Conservation (phyloP, 2,797 vertebrate genomes). For the Bryconaethiops microstoma region DNA sequence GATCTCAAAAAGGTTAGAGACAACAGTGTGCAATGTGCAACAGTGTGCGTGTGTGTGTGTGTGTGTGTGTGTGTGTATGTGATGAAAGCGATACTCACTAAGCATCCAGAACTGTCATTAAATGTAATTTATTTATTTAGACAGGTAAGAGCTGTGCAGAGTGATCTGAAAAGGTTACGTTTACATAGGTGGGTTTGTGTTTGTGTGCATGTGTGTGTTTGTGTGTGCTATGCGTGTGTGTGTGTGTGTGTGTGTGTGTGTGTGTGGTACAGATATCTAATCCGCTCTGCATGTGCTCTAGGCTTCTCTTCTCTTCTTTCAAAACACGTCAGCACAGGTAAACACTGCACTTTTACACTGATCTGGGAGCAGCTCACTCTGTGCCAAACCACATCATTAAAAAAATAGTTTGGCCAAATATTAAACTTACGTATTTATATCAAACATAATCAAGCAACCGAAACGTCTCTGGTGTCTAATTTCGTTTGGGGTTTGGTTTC, state of each 20-base stretch:
- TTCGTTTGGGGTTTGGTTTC: no score
- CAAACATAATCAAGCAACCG: neutral
- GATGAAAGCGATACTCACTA: no score
- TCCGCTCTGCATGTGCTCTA: slow-evolving; percentile 33
- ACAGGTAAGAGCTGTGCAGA: no score
- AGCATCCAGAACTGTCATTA: no score
- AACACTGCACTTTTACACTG: neutral
- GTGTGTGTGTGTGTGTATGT: no score
- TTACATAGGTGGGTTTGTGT: neutral
- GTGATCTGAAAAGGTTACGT: no score
- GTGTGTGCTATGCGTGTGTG: slow-evolving; percentile 30
- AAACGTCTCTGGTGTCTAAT: no score
- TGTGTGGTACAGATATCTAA: slow-evolving; percentile 47
- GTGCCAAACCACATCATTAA: neutral
- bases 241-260: slow-evolving; percentile 6
- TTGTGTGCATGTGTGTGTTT: slow-evolving; percentile 38
- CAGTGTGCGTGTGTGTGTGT: no score
- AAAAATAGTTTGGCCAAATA: neutral
- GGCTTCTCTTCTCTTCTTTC: slow-evolving; percentile 22
- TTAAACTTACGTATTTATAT: neutral
- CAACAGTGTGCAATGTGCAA: no score
- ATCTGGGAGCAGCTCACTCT: neutral
- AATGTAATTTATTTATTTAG: no score
- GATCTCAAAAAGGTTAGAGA: no score
- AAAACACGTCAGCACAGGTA: slow-evolving; percentile 4